These are phyloP conservation scores for Electrona antarctica DNA, from an alignment of 2,113 vertebrate genomes.

Conservation along the genomic window DNA sequence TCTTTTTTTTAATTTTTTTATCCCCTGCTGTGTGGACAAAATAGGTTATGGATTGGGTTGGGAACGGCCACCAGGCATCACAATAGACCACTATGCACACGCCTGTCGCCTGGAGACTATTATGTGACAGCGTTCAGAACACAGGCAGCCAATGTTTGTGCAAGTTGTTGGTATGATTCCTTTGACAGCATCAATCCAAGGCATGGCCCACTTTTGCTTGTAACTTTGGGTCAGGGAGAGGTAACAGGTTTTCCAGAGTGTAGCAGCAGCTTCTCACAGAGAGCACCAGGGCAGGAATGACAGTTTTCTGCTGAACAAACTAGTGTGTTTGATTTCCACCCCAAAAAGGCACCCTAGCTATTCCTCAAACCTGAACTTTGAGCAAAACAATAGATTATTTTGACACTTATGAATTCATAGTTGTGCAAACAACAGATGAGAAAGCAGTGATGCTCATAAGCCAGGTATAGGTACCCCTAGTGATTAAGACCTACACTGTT, in stretches of 20 bases:
- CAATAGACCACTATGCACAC: slow-evolving; percentile 19
- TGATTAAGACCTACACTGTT: slow-evolving; percentile 16
- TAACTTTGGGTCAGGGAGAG: slow-evolving; percentile 53
- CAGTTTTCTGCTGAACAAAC: slow-evolving; percentile 21
- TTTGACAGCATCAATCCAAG: slow-evolving; percentile 59
- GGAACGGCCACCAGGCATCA: neutral
- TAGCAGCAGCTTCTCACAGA: slow-evolving; percentile 17
- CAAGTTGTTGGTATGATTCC: slow-evolving; percentile 48
- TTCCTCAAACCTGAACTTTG: neutral
- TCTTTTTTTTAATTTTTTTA: slow-evolving; percentile 1
- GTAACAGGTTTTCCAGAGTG: slow-evolving; percentile 39
- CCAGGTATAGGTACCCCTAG: slow-evolving; percentile 25
- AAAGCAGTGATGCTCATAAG: neutral
- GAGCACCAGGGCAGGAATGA: slow-evolving; percentile 52
- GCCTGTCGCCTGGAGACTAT: slow-evolving; percentile 48
- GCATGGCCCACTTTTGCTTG: slow-evolving; percentile 65
- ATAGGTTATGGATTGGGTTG: slow-evolving; percentile 38
- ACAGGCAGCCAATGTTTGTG: slow-evolving; percentile 50
- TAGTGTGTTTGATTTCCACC: neutral
- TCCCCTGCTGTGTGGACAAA: slow-evolving; percentile 39
- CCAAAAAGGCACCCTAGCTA: slow-evolving; percentile 21
- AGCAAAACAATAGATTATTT: neutral
- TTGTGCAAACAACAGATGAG: neutral
- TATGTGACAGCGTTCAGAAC: slow-evolving; percentile 39
- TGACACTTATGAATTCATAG: neutral